phyloP scores from a whole-genome alignment of 64 coral and sea anemone species.

The Orbicella faveolata region DNA sequence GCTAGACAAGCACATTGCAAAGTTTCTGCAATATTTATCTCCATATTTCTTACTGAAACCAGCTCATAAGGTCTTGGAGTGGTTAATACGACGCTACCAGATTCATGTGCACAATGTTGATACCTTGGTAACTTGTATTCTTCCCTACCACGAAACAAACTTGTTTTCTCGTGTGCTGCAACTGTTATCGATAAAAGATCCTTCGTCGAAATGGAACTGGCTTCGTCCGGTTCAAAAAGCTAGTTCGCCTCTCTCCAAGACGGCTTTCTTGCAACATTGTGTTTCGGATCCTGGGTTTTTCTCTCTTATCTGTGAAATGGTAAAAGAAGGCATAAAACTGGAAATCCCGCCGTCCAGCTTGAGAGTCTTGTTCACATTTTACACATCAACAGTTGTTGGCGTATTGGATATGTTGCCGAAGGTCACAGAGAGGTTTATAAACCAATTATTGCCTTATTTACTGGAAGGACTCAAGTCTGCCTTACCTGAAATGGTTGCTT shows the following conservation, averaged over 20 bases:
- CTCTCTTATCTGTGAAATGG: constrained; percentile 75
- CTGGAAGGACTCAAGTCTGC: constrained; percentile 76
- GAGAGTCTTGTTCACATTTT: constrained; percentile 87
- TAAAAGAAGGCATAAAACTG: constrained; percentile 37
- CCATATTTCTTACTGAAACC: constrained; percentile 95
- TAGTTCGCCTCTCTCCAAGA: constrained; percentile 72
- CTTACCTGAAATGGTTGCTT: constrained; percentile 57
- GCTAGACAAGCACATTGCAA: constrained; percentile 70
- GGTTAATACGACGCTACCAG: constrained; percentile 87
- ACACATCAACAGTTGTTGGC: constrained; percentile 88
- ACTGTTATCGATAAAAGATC: constrained; percentile 67
- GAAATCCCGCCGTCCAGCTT: constrained; percentile 63
- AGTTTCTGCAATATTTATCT: constrained; percentile 81
- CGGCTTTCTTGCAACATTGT: constrained; percentile 81
- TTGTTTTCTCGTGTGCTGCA: constrained; percentile 89
- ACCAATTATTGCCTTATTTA: constrained; percentile 63
- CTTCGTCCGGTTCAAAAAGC: constrained; percentile 77
- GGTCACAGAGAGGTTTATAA: constrained; percentile 82
- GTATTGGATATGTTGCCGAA: constrained; percentile 69
- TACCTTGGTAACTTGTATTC: constrained; percentile 67
- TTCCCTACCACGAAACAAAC: constrained; percentile 96
- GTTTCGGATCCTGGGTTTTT: constrained; percentile 75
- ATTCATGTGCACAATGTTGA: constrained; percentile 83
- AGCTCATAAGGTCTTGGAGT: constrained; percentile 90
- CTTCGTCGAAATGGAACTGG: constrained; percentile 86